These are phyloP conservation scores for Astyanax mexicanus DNA, from an alignment of 2,797 vertebrate species.

Conservation along the genomic window DNA sequence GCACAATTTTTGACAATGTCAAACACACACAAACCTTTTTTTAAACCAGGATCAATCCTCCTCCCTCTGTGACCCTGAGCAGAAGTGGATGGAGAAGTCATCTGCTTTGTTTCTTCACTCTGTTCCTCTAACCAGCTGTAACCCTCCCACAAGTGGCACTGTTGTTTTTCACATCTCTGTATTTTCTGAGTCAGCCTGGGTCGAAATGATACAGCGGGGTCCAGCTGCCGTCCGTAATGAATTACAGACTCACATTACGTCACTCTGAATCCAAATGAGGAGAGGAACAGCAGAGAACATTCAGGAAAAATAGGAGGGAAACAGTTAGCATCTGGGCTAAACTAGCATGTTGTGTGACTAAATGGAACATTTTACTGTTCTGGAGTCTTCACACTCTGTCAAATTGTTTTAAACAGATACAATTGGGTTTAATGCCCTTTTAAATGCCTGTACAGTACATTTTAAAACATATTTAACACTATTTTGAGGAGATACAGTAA, in stretches of 20 bases:
- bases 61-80: too few relatives aligned
- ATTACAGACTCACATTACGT: slow-evolving; percentile 4
- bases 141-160: slow-evolving; percentile 7
- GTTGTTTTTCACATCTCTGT: slow-evolving; percentile 13
- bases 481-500: too few relatives aligned
- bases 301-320: neutral
- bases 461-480: too few relatives aligned
- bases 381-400: too few relatives aligned
- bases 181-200: neutral
- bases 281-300: neutral
- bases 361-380: too few relatives aligned
- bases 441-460: too few relatives aligned
- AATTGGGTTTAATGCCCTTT: too few relatives aligned
- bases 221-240: slow-evolving; percentile 5
- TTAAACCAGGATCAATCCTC: too few relatives aligned
- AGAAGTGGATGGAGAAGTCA: neutral
- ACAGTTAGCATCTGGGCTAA: slow-evolving; percentile 1
- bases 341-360: too few relatives aligned
- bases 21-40: too few relatives aligned
- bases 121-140: neutral
- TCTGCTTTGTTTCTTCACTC: neutral
- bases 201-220: neutral
- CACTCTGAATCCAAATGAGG: neutral
- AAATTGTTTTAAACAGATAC: too few relatives aligned
- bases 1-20: too few relatives aligned